Base-by-base conservation (phyloP, 2,888 invertebrate species). In the Caenorhabditis sulstoni region DNA sequence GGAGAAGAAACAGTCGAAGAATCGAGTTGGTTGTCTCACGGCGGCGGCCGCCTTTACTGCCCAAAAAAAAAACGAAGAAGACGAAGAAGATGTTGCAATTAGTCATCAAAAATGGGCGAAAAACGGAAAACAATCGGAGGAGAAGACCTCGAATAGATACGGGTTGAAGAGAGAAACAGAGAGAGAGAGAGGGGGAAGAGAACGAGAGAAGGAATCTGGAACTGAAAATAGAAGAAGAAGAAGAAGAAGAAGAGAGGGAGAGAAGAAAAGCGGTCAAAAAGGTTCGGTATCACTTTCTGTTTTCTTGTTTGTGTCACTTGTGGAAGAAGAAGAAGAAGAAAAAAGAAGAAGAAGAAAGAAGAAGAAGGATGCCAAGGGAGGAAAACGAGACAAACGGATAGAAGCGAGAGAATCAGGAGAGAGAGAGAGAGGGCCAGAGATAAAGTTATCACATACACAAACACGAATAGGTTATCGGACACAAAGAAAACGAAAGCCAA, bases 11-110 rank as follows among this genome's bases (percentile, higher is more conserved):
- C 39, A 49, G 37, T 29, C 29, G 29, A 5, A 23, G 41, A 47
- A 11, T 49, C 50, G 18, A 41, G 50, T 47, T 37, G 37, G 67
- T 55, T 47, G 50, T 49, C 29, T 44, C 23, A 55, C 14, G 23
- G 59, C 58, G 50, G 50, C 62, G 50, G 37, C 62, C 62, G 49
- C 49, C 62, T 50, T 22, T 57, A 50, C 50, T 39, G 14, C 50
- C 16, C 12, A 12, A 14, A 11, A 52, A 20, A 18, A 23, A 61
- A 45, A 29, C 29, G 47, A 18, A 39, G 39, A 39, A 44, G 44
- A 44, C 3, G 44, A 49, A 49, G 53, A 66, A 66, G 29, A 66
- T 66, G 55, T 67, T 58, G 58, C 67, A 57, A 58, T 67, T 67
- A 67, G 67, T 58, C 67, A 67, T 58, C 58, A 55, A 12, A 53